Conservation (phyloP, 2,888 invertebrate genomes). For the Meandrusa payeni region DNA sequence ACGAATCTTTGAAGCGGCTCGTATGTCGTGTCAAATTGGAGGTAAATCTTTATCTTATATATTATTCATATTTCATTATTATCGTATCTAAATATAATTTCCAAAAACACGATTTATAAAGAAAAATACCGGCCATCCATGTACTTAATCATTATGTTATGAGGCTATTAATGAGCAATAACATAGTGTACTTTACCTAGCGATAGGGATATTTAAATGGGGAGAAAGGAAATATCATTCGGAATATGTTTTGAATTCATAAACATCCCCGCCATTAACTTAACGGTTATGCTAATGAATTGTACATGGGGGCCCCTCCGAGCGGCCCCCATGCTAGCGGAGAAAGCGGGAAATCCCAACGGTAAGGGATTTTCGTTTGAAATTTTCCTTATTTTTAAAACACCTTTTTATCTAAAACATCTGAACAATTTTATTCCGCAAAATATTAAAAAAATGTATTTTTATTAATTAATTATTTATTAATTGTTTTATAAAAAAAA, state of each 20-base stretch:
- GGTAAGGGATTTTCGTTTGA: constrained; percentile 7
- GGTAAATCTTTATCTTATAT: no score
- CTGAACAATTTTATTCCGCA: not conserved
- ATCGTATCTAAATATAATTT: no score
- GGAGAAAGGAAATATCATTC: constrained; percentile 9
- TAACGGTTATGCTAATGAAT: constrained; percentile 49
- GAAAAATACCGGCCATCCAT: no score
- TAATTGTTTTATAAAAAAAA: no score
- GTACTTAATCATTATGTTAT: no score
- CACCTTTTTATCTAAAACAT: not conserved
- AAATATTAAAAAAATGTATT: no score
- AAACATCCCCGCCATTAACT: constrained; percentile 42
- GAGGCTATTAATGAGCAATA: no score
- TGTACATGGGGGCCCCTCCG: constrained; percentile 47
- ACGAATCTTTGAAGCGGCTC: no score
- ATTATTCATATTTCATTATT: no score
- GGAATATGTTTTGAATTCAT: constrained; percentile 41
- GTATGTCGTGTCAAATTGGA: no score
- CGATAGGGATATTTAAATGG: constrained; percentile 14
- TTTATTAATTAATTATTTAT: not conserved
- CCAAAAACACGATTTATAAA: no score
- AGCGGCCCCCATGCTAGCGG: constrained; percentile 29
- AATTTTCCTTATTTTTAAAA: constrained; percentile 14
- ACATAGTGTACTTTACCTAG: no score
- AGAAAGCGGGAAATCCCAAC: constrained; percentile 21